Evolutionary conservation across 1,140 invertebrate genomes (phyloP), one percentile per base, ranked within the genome.

Genomic region (Papilio polytes): DNA sequence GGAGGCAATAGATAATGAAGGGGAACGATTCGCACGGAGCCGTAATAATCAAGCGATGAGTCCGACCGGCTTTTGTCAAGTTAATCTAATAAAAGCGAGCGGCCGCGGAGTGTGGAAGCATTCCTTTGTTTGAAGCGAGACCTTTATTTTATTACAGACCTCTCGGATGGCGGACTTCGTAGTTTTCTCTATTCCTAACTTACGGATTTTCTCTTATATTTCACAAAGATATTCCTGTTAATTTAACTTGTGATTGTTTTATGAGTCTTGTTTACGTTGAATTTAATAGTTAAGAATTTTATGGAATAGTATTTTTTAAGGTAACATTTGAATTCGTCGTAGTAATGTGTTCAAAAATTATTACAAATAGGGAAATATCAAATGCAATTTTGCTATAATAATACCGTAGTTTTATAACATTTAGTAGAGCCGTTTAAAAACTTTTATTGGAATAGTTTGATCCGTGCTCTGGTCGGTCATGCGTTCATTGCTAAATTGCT

Each of bases 381-480:
- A 56, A n/a, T 56, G 51, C 1, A n/a, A 63, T 63, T 3, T 26
- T 63, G 12, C 22, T 22, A 26, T 26, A 36, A 31, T 41, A 31
- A 31, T 66, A 26, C 22, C 6, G 31, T 36, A 81, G 80, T 59
- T 77, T 83, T 80, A 79, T 48, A 70, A 63, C 80, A 77, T 80
- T 83, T 85, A 36, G 77, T 74, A 76, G 82, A 87, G 81, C 84
- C 84, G 83, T 86, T 88, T 85, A 80, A 86, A 88, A 88, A 88
- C 82, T 88, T 90, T 88, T 89, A 89, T 90, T 89, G 85, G 85
- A 90, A 90, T 88, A 88, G 86, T 88, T 90, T 76, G 76, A 79
- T 84, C 72, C 63, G 80, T 63, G 79, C 81, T 77, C 78, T 70
- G 73, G 77, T 84, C 76, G 81, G 80, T 82, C 59, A 77, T 82